phyloP scores from a whole-genome alignment of 2,113 vertebrate genomes.

The Oenanthe oenanthe region DNA sequence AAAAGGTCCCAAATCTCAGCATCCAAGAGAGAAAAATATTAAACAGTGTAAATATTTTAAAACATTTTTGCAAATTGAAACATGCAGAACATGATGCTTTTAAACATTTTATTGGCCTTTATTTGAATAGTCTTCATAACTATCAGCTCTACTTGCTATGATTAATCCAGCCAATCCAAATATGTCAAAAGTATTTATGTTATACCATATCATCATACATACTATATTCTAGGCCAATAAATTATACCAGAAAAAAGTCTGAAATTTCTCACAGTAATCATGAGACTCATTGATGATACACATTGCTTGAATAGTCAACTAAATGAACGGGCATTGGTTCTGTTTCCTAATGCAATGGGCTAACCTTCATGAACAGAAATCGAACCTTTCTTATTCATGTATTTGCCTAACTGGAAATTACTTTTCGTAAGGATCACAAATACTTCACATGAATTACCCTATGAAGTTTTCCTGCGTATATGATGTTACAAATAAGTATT shows the following conservation, averaged over 20 bases:
- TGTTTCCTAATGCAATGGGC: not conserved
- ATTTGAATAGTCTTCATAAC: constrained; percentile 26
- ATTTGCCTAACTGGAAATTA: not conserved
- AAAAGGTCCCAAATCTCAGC: not conserved
- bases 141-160: not conserved
- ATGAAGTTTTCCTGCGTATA: not conserved
- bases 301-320: not conserved
- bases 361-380: not conserved
- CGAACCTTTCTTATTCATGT: not conserved
- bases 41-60: not conserved
- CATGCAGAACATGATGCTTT: not conserved
- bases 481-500: not conserved
- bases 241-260: not conserved
- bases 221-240: not conserved
- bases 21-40: not conserved
- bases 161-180: constrained; percentile 40
- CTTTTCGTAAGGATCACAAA: not conserved
- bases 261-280: constrained; percentile 22
- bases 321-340: not conserved
- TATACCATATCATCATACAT: not conserved
- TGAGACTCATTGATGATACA: not conserved
- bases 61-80: constrained; percentile 7
- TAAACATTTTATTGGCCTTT: not conserved
- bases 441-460: not conserved
- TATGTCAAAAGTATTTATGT: not conserved